Base-by-base conservation (phyloP, 1,140 invertebrate species). In the Aporrectodea caliginosa region DNA sequence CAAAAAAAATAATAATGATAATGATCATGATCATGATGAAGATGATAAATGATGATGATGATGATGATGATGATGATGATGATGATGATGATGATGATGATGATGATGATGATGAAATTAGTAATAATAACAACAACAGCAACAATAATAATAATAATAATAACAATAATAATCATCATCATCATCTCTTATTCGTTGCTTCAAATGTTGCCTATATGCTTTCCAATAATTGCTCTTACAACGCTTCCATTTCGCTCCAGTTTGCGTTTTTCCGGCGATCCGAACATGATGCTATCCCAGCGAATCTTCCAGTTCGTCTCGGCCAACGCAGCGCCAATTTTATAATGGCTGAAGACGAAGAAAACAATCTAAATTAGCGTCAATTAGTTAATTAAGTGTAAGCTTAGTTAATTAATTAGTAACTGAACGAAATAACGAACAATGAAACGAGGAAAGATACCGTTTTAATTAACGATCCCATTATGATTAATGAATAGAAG, bases 271-370 rank as follows among this genome's bases (percentile, higher is more conserved):
- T 82, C 83, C 69, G 84, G 82, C 0, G 83, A 82, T 0, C 85
- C 86, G 73, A 87, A 84, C 82, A 87, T 84, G 27, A 88, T 87
- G 80, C 98, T 95, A 78, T 93, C 92, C 91, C 93, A 94, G 80
- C 92, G 91, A 0, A 98, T 93, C 83, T 93, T 92, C 97, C 97
- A 98, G 30, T 93, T 95, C 95, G 97, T 97, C 32, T 95, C 95
- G 0, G 94, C 95, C 78, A 98, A 92, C 89, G 97, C 96, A 0
- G 93, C 93, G 87, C 98, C 96, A 29, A 96, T 88, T 85, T 94
- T 95, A 86, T 95, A 95, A 86, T 95, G 94, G 83, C 96, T 97
- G 88, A 72, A 91, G 87, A 6, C 43, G 22, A 22, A 58, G 22
- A 58, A 58, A 58, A n/a, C n/a, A n/a, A n/a, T n/a, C n/a, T n/a